Base-by-base conservation (phyloP, 2,797 vertebrate genomes). In the Vespertilio murinus region DNA sequence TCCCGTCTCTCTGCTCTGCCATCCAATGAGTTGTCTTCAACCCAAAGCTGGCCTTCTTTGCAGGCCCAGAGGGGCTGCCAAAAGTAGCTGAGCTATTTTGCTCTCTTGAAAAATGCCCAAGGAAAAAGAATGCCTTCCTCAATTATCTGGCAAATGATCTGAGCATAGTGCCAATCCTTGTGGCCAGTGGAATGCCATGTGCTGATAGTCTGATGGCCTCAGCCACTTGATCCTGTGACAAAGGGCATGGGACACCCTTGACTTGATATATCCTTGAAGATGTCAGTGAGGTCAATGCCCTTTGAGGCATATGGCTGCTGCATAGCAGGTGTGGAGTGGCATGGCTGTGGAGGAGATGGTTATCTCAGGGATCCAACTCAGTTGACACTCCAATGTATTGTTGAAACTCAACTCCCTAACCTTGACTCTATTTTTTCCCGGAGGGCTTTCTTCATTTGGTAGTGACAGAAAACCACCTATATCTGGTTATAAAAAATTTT, bases 81-180 rank as follows among this genome's bases (percentile, higher is more conserved):
- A 45, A 38, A 59, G 28, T 69, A 52, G 13, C 82, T 40, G 38
- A 64, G 61, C 59, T 79, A 14, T 81, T 90, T 90, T 90, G 69
- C 64, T 79, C 40, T 88, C 90, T 84, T 85, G 81, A 88, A 93
- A 93, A 74, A 84, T 85, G 49, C 25, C 42, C 30, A 54, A 71
- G n/a, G 35, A 90, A 42, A 81, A 92, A 69, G 61, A 65, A 79
- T 30, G 65, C 52, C 64, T 86, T 61, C 56, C 54, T 71, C 30
- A 52, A 20, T 79, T 47, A 81, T 77, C 38, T 69, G 90, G 64
- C 47, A 30, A 77, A 49, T 33, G n/a, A 59, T 86, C 69, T 33
- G 38, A 40, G 49, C 13, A 49, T 52, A 42, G 67, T 33, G 61
- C 74, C 77, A 64, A 20, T 83, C 25, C 49, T 42, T 25, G 67